Base-by-base conservation (phyloP, 2,888 invertebrate genomes). In the Melanargia galathea region DNA sequence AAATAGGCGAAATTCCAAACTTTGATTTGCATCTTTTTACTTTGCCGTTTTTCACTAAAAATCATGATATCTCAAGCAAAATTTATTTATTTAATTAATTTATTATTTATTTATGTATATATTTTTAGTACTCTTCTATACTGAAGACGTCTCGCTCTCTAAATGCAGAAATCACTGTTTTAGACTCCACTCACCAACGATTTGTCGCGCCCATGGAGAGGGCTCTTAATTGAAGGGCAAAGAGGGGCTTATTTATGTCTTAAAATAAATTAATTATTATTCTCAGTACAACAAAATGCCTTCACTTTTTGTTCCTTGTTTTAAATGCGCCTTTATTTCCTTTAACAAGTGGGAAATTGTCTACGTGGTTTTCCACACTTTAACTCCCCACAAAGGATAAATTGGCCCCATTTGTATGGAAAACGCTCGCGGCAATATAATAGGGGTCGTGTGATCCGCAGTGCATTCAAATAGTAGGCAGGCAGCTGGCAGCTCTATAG, bases 331-430 rank as follows among this genome's bases (percentile, higher is more conserved):
- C 45, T 20, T 46, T 46, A 20, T 48, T 48, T 11, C n/a, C 6
- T 24, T 48, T 48, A 7, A 48, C 48, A 30, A 49, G 49, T 49
- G 26, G 26, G 16, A 49, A 49, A 26, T 26, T 26, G 26, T 49
- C 26, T 16, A 8, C 6, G 49, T 16, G 1, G 46, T 49, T 45
- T 49, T 35, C 33, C 52, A 52, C 52, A 35, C 33, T 35, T 52
- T 20, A 33, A 35, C 52, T 35, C 20, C 35, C 13, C 30, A 51
- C 51, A 52, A 35, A 52, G 33, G 52, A 52, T 35, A 35, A 52
- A 52, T 52, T 35, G 35, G 20, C 52, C 20, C 35, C 52, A 52
- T 52, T 52, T 52, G 52, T 33, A 35, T 52, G 52, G 33, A 35
- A 52, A 52, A 52, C 35, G 20, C 20, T 35, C 33, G 52, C 10